Percentiles rank a stretch among this genome's conserved stretches.
Evolutionary conservation across 2,888 invertebrate genomes (phyloP).

Genomic region (Omphaloscelis lunosa): DNA sequence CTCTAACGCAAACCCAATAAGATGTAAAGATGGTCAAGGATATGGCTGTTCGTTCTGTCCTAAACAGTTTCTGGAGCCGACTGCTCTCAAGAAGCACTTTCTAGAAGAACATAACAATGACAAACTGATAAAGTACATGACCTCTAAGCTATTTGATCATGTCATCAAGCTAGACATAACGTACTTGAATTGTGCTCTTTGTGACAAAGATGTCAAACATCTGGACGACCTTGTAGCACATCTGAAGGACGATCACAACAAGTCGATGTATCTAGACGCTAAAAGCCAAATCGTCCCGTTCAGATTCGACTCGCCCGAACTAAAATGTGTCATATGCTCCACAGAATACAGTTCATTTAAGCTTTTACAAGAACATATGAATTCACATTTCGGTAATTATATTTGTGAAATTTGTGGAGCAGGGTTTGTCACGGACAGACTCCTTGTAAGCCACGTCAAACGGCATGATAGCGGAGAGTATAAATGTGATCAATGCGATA

Average conservation of each 20-base stretch:
- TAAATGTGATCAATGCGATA: constrained; percentile 77
- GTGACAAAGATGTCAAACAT: constrained; percentile 69
- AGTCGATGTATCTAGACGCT: constrained; percentile 71
- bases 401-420: constrained; percentile 76
- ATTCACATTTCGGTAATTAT: constrained; percentile 79
- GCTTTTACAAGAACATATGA: constrained; percentile 82
- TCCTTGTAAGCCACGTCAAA: constrained; percentile 71
- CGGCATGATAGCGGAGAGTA: constrained; percentile 76
- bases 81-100: constrained; percentile 75
- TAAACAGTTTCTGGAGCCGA: constrained; percentile 72
- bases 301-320: constrained; percentile 76
- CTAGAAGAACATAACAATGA: constrained; percentile 75
- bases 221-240: constrained; percentile 74
- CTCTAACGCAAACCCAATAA: constrained; percentile 80
- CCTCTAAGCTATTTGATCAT: constrained; percentile 69
- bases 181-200: constrained; percentile 74
- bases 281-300: constrained; percentile 81
- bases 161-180: constrained; percentile 80
- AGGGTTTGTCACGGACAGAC: constrained; percentile 73
- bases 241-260: constrained; percentile 70
- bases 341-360: constrained; percentile 76
- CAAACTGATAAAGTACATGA: constrained; percentile 70
- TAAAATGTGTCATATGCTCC: constrained; percentile 77
- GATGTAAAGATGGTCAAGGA: constrained; percentile 73
- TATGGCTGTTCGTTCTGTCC: constrained; percentile 77